Conservation (phyloP, 2,113 vertebrate genomes). For the Albula glossodonta region DNA sequence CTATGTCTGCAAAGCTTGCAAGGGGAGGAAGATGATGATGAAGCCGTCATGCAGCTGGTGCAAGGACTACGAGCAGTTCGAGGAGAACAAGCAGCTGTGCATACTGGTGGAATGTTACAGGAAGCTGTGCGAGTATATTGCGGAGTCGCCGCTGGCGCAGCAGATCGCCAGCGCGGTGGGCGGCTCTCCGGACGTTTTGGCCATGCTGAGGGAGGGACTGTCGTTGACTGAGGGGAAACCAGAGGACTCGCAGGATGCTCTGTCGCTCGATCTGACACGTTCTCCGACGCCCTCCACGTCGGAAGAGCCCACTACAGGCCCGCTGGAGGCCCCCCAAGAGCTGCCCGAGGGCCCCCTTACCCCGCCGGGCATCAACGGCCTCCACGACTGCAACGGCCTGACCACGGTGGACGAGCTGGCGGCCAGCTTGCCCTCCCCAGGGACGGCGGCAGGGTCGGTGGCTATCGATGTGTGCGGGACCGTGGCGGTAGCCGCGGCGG, state of each 20-base stretch:
- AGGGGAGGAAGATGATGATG: slow-evolving; percentile 99
- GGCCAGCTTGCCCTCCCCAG: slow-evolving; percentile 76
- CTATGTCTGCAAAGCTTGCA: slow-evolving; percentile 95
- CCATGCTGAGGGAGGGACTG: slow-evolving; percentile 87
- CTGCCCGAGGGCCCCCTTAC: slow-evolving; percentile 18
- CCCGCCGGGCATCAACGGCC: slow-evolving; percentile 79
- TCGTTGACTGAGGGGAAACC: slow-evolving; percentile 75
- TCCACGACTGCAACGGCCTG: slow-evolving; percentile 90
- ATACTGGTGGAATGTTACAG: slow-evolving; percentile 95
- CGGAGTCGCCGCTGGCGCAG: slow-evolving; percentile 85
- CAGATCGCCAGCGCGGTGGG: slow-evolving; percentile 87
- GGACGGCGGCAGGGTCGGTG: slow-evolving; percentile 56
- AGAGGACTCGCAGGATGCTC: slow-evolving; percentile 64
- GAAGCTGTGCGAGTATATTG: slow-evolving; percentile 95
- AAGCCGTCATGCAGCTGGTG: slow-evolving; percentile 99
- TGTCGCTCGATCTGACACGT: slow-evolving; percentile 71
- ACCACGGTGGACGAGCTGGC: slow-evolving; percentile 73
- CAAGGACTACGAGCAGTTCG: slow-evolving; percentile 97
- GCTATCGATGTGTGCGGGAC: slow-evolving; percentile 73
- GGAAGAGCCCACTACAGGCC: slow-evolving; percentile 50
- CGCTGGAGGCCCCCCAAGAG: slow-evolving; percentile 33
- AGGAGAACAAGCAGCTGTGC: slow-evolving; percentile 93
- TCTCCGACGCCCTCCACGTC: slow-evolving; percentile 80
- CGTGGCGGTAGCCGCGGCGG: neutral
- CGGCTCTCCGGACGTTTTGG: slow-evolving; percentile 89